Conservation (phyloP, 2,888 invertebrate species). For the Zaprionus lineosus region DNA sequence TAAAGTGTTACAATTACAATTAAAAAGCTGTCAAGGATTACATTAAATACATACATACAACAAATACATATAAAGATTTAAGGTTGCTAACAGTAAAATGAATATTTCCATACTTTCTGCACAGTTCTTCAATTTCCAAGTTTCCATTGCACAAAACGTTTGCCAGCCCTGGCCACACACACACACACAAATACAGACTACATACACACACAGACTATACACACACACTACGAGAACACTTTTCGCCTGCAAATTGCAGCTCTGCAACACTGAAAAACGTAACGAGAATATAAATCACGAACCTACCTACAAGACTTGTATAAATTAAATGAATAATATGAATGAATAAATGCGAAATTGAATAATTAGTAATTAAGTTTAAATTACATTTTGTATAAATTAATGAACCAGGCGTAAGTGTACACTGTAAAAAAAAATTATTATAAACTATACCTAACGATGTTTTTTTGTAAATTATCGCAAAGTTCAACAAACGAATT, state of each 20-base stretch:
- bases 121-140: slow-evolving; percentile 67
- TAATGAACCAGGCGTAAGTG: slow-evolving; percentile 56
- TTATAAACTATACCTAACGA: slow-evolving; percentile 45
- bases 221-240: slow-evolving; percentile 32
- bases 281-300: slow-evolving; percentile 64
- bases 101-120: slow-evolving; percentile 57
- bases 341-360: slow-evolving; percentile 40
- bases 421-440: slow-evolving; percentile 64
- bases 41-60: slow-evolving; percentile 24
- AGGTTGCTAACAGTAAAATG: no score
- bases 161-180: slow-evolving; percentile 43
- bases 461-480: slow-evolving; percentile 68
- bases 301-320: slow-evolving; percentile 82
- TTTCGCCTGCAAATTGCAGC: slow-evolving; percentile 39
- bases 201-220: slow-evolving; percentile 25
- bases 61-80: slow-evolving; percentile 10
- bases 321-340: slow-evolving; percentile 55
- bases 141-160: slow-evolving; percentile 63
- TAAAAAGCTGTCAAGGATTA: slow-evolving; percentile 38
- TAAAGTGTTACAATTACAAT: slow-evolving; percentile 18
- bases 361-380: slow-evolving; percentile 70
- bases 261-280: slow-evolving; percentile 50
- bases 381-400: slow-evolving; percentile 75
- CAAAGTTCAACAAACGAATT: slow-evolving; percentile 51
- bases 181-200: slow-evolving; percentile 22